Evolutionary conservation across 2,113 vertebrate genomes (phyloP).

Genomic region (Turnix velox): DNA sequence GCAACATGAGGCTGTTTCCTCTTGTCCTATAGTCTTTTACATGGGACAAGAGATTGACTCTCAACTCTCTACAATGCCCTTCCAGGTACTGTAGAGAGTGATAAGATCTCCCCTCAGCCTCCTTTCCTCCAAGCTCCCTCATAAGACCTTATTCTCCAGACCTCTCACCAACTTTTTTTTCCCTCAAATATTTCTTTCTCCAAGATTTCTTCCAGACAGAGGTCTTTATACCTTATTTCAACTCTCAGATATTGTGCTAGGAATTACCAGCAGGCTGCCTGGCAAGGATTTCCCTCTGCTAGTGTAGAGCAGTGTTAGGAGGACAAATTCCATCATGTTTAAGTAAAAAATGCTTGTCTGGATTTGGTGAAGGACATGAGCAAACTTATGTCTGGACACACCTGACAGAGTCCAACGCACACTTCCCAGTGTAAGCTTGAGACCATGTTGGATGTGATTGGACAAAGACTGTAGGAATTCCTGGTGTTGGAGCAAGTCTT

Average conservation of each 20-base stretch:
- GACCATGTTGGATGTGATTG: fast-evolving
- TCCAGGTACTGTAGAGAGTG: no score
- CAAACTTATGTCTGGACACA: neutral
- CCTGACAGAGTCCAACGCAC: neutral
- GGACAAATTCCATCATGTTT: neutral
- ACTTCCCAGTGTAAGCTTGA: neutral
- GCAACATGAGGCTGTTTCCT: no score
- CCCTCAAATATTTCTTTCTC: no score
- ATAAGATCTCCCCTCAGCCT: no score
- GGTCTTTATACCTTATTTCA: neutral
- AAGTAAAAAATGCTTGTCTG: neutral
- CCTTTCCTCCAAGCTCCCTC: no score
- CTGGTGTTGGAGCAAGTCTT: neutral
- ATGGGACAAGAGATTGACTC: no score
- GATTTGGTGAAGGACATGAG: neutral
- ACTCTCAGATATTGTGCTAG: neutral
- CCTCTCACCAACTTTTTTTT: no score
- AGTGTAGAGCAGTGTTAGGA: neutral
- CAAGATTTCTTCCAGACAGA: neutral
- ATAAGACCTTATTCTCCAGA: no score
- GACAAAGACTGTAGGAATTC: neutral
- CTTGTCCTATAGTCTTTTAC: no score
- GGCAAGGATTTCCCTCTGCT: neutral
- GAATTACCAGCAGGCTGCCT: neutral
- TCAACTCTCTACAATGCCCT: no score